Conservation (phyloP, 2,888 invertebrate species). For the Thera obeliscata region DNA sequence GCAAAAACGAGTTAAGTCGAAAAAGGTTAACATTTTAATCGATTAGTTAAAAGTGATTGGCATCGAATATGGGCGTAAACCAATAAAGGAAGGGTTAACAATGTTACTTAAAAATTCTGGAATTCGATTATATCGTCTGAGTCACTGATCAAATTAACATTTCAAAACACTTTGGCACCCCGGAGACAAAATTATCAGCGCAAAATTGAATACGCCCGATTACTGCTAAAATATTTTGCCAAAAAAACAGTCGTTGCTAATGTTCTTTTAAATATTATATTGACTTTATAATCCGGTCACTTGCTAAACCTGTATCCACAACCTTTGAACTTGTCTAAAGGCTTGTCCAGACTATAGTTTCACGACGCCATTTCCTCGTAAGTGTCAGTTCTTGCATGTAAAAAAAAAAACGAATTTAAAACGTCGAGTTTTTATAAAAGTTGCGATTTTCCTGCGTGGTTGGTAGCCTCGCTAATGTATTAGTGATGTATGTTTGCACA, state of each 20-base stretch:
- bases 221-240: constrained; percentile 44
- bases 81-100: constrained; percentile 22
- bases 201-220: constrained; percentile 36
- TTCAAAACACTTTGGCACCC: constrained; percentile 15
- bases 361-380: constrained; percentile 28
- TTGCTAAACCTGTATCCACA: constrained; percentile 63
- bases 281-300: constrained; percentile 58
- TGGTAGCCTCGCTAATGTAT: constrained; percentile 7
- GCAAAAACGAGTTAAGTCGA: constrained; percentile 29
- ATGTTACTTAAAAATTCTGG: constrained; percentile 15
- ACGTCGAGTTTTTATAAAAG: neutral
- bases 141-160: constrained; percentile 16
- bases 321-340: constrained; percentile 74
- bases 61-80: constrained; percentile 23
- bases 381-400: constrained; percentile 13
- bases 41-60: constrained; percentile 30
- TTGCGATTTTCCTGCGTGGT: constrained; percentile 9
- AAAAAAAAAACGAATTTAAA: neutral
- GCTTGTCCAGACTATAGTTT: constrained; percentile 42
- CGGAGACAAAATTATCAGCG: constrained; percentile 14
- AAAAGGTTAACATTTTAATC: constrained; percentile 27
- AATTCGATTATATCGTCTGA: constrained; percentile 18
- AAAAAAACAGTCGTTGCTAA: constrained; percentile 52
- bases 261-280: constrained; percentile 60
- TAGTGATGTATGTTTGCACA: neutral